These are phyloP conservation scores for Manduca sexta DNA, from an alignment of 1,140 invertebrate genomes.

Conservation along the genomic window DNA sequence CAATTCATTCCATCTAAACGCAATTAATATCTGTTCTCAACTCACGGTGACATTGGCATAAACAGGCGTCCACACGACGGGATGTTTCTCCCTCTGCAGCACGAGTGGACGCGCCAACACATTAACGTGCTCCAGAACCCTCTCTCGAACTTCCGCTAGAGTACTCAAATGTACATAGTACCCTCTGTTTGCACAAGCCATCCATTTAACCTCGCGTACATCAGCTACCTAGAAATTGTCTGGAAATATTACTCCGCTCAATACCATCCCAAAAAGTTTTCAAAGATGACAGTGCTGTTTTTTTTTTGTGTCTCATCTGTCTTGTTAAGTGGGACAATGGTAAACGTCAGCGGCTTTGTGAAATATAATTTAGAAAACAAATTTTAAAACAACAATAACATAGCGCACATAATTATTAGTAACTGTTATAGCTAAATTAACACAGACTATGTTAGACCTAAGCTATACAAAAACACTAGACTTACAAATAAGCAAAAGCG, in stretches of 20 bases:
- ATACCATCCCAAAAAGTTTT: not conserved
- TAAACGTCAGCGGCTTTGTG: too few relatives aligned
- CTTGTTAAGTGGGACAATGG: too few relatives aligned
- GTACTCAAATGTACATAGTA: constrained; percentile 96
- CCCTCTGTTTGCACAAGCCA: constrained; percentile 96
- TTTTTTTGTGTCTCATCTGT: too few relatives aligned
- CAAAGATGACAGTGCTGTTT: too few relatives aligned
- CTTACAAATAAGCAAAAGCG: constrained; percentile 28
- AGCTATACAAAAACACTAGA: too few relatives aligned
- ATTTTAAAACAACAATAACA: not conserved
- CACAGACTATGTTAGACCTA: too few relatives aligned
- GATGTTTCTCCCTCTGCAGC: constrained; percentile 83
- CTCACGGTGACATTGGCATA: constrained; percentile 91
- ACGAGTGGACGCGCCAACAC: constrained; percentile 93
- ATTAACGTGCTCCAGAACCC: constrained; percentile 93
- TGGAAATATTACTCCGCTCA: not conserved
- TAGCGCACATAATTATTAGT: too few relatives aligned
- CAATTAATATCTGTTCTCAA: not conserved
- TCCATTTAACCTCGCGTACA: constrained; percentile 92
- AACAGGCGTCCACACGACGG: constrained; percentile 92
- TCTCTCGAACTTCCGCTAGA: constrained; percentile 93
- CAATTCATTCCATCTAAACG: too few relatives aligned
- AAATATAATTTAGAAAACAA: not conserved
- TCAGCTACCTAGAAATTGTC: constrained; percentile 75
- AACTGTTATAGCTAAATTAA: too few relatives aligned